Evolutionary conservation across 2,888 invertebrate genomes (phyloP), one percentile per base, ranked within the genome.

Genomic region (Dinocampus coccinellae): DNA sequence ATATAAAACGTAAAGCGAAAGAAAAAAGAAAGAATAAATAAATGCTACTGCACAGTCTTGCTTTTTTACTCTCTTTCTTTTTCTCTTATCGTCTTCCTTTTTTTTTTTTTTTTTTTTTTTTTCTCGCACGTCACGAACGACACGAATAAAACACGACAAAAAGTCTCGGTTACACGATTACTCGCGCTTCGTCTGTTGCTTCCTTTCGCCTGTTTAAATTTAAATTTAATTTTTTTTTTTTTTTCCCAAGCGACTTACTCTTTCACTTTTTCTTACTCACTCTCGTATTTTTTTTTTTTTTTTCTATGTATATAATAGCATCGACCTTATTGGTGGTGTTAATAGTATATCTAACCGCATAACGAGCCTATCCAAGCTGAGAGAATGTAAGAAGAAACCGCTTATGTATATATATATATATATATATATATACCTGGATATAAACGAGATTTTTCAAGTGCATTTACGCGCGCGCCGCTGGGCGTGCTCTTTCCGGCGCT

Each of bases 141-240:
- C 63, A 71, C 69, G 68, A 72, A 75, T 66, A 72, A 70, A 61
- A 39, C 60, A 75, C 73, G 72, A 82, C 82, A 83, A 82, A 81
- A 79, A 77, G 81, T 78, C 77, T 82, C 81, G 80, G 81, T 83
- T 83, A 83, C 82, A 76, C 80, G 83, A 83, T 82, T 82, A 81
- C 75, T 78, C 66, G 67, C 74, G 77, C 75, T 72, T 69, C 67
- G 73, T 73, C 76, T 75, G 55, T 70, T n/a, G n/a, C 68, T 72
- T 29, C 24, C 22, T 47, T 52, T 70, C 24, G 26, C 53, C 33
- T 4, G 47, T 64, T 20, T 52, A 29, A 60, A 36, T 29, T 29
- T 29, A 29, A 7, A 29, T 29, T 22, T 53, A 9, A n/a, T n/a
- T 34, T 53, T 55, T 66, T 69, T 65, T 66, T 66, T 61, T 53